Evolutionary conservation across 2,113 vertebrate species (phyloP).

Genomic region (Serinus canaria): DNA sequence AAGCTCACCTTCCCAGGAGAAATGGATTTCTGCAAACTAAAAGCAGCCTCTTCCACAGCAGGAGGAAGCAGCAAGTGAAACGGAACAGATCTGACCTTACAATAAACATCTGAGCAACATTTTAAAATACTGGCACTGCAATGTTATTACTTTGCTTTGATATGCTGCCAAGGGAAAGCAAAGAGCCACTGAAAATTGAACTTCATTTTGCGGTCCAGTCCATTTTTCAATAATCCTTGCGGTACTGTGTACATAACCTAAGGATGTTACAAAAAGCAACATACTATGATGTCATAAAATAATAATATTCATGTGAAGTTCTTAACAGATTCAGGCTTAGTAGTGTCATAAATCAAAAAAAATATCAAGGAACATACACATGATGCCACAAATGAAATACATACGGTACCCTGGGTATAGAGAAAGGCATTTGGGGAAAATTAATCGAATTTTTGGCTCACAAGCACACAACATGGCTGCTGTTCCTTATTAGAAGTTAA

Average conservation of each 20-base stretch:
- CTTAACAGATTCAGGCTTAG: background rate
- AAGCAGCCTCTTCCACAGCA: background rate
- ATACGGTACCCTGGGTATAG: background rate
- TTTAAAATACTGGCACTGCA: slow-evolving; percentile 3
- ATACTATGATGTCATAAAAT: background rate
- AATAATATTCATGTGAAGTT: background rate
- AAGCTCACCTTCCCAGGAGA: background rate
- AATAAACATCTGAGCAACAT: slow-evolving; percentile 31
- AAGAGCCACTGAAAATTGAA: background rate
- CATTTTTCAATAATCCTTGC: background rate
- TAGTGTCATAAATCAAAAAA: background rate
- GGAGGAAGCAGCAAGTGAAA: slow-evolving; percentile 12
- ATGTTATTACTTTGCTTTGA: slow-evolving; percentile 37
- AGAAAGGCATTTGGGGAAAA: background rate
- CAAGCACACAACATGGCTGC: background rate
- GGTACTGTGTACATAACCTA: background rate
- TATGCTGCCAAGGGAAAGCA: slow-evolving; percentile 13
- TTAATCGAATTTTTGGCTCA: background rate
- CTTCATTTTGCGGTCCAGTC: background rate
- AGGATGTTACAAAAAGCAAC: background rate
- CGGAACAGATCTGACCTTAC: background rate
- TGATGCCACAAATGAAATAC: background rate
- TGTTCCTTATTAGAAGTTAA: background rate
- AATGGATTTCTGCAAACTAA: slow-evolving; percentile 2
- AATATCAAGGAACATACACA: background rate